Evolutionary conservation across 2,113 vertebrate genomes (phyloP).

Genomic region (Ammospiza caudacuta): DNA sequence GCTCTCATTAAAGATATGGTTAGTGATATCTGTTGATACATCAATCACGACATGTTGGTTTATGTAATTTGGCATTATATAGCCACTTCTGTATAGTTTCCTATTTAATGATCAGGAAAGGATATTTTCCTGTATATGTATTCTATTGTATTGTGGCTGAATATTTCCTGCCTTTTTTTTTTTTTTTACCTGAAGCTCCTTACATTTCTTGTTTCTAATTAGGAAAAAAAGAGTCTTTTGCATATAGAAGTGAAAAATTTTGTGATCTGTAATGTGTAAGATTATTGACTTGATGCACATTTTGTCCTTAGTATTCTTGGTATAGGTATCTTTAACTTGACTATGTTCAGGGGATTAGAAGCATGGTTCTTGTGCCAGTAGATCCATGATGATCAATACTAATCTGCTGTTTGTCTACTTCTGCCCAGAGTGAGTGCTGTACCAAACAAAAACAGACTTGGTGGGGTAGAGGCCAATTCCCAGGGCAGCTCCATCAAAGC

Average conservation of each 20-base stretch:
- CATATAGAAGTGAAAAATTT: background rate
- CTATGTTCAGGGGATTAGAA: background rate
- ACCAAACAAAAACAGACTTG: fast-evolving
- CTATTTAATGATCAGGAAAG: background rate
- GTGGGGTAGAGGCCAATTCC: background rate
- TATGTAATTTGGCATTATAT: background rate
- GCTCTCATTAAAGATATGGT: background rate
- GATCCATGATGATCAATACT: background rate
- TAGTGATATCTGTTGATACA: background rate
- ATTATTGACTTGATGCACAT: background rate
- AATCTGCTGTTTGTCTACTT: background rate
- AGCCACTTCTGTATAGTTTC: background rate
- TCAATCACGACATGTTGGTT: background rate
- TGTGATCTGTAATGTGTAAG: background rate
- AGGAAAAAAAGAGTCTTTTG: background rate
- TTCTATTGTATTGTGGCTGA: background rate
- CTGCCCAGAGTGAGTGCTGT: background rate
- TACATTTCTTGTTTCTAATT: background rate
- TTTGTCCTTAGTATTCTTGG: background rate
- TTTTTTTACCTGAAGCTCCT: background rate
- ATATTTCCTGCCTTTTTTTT: background rate
- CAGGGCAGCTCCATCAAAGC: background rate
- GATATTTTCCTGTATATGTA: background rate
- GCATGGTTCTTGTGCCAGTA: background rate
- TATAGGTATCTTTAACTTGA: background rate